Evolutionary conservation across 2,797 vertebrate species (phyloP), one percentile per base, ranked within the genome.

Genomic region (Peromyscus nudipes): DNA sequence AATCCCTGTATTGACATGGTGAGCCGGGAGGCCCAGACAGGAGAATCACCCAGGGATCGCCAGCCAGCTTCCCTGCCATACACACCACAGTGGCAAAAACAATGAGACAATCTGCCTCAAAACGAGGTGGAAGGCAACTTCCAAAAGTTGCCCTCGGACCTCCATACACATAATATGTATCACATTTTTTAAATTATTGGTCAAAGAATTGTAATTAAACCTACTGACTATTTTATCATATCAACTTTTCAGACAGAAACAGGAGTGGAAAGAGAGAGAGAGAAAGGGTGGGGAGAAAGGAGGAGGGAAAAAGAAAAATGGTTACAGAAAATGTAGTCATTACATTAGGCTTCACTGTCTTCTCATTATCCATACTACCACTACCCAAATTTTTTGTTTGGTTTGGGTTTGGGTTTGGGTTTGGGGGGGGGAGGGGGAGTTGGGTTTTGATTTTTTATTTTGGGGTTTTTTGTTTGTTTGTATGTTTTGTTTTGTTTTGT

Each of bases 251-350:
- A 77, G 40, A 91, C 27, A 57, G 57, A 94, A 76, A 6, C 8
- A 49, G 25, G 12, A 69, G 64, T 17, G 27, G 4, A 49, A 9
- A 34, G 19, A 77, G 17, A 9, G 14, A 23, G 11, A 29, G 7
- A 23, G 4, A 37, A 2, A 31, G 0, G 0, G 29, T 2, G 2
- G 37, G 2, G 71, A 6, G 31, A 4, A 25, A 37, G 43, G 2
- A 10, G 1, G 3, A 2, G 43, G 1, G 4, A 6, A 2, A 2
- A 31, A 86, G 21, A 80, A 11, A 84, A 77, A 16, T 4, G 79
- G 0, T 16, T 13, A 67, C 2, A 43, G 64, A 40, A 96, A 96
- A 94, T 65, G 17, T 40, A 57, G 21, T 75, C 34, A 40, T 73
- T 43, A 6, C 10, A 12, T 65, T 62, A 57, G 4, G 13, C 77